These are phyloP conservation scores for Gavia stellata DNA, from an alignment of 2,113 vertebrate species.

Conservation along the genomic window DNA sequence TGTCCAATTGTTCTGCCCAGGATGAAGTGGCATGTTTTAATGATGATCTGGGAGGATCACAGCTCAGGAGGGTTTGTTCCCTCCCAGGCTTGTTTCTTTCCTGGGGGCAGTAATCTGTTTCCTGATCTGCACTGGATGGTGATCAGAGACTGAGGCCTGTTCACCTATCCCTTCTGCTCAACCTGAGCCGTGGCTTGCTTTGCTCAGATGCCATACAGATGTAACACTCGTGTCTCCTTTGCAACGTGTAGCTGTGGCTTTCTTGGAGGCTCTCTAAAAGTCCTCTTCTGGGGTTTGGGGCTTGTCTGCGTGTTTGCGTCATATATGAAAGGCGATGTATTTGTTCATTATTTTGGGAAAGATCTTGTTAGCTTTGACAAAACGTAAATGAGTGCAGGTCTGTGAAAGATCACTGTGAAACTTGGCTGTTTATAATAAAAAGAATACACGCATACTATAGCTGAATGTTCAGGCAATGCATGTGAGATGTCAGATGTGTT, in stretches of 20 bases:
- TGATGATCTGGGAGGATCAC: background rate
- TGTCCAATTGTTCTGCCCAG: background rate
- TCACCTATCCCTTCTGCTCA: background rate
- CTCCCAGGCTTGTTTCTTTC: background rate
- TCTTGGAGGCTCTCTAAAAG: background rate
- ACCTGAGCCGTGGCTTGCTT: background rate
- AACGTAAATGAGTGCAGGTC: background rate
- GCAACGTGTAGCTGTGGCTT: background rate
- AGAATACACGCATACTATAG: accelerated
- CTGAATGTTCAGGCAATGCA: accelerated
- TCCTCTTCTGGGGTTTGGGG: background rate
- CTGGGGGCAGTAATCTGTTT: background rate
- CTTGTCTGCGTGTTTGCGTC: background rate
- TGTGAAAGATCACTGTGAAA: background rate
- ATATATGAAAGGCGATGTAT: background rate
- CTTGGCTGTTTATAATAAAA: background rate
- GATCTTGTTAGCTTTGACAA: background rate
- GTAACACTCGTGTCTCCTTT: accelerated
- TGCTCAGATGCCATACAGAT: background rate
- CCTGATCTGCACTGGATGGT: background rate
- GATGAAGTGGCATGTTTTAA: background rate
- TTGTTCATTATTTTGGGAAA: background rate
- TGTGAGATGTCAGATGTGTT: background rate
- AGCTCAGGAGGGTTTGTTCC: background rate
- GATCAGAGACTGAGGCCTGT: background rate